Conservation (phyloP, 2,797 vertebrate genomes). For the Lacerta bilineata region DNA sequence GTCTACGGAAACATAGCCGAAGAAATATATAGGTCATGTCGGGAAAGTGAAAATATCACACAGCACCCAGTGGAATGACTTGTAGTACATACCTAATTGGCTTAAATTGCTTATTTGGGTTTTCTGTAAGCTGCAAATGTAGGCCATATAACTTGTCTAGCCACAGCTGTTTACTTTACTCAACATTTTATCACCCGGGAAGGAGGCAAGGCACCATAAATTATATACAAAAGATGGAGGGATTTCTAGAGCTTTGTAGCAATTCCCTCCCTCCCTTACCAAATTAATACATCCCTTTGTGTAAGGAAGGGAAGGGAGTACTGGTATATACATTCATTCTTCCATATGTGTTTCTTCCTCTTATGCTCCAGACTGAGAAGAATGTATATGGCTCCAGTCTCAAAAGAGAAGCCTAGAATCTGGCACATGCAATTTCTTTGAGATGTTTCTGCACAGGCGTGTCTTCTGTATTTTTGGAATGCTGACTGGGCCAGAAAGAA, state of each 20-base stretch:
- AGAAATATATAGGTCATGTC: constrained; percentile 50
- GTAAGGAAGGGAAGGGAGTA: not conserved
- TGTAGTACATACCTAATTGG: constrained; percentile 50
- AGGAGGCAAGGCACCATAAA: constrained; percentile 38
- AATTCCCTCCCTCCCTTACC: not conserved
- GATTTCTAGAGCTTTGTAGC: not conserved
- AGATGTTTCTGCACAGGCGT: not conserved
- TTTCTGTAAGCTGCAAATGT: constrained; percentile 58
- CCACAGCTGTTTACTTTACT: constrained; percentile 48
- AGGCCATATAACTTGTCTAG: constrained; percentile 48
- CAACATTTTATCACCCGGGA: constrained; percentile 31
- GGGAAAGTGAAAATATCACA: constrained; percentile 55
- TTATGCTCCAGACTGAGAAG: too few species aligned
- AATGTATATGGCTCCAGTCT: too few species aligned
- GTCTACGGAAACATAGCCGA: constrained; percentile 15
- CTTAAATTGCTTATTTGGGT: constrained; percentile 56
- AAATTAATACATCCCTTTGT: not conserved
- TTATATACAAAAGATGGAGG: constrained; percentile 5
- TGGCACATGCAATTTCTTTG: not conserved
- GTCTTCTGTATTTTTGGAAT: not conserved
- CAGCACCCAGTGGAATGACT: constrained; percentile 42
- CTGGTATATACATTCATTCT: not conserved
- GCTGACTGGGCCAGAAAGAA: not conserved
- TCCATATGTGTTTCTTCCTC: not conserved
- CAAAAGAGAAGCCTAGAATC: not conserved